Conservation (phyloP, 2,113 vertebrate genomes). For the Agapornis roseicollis region DNA sequence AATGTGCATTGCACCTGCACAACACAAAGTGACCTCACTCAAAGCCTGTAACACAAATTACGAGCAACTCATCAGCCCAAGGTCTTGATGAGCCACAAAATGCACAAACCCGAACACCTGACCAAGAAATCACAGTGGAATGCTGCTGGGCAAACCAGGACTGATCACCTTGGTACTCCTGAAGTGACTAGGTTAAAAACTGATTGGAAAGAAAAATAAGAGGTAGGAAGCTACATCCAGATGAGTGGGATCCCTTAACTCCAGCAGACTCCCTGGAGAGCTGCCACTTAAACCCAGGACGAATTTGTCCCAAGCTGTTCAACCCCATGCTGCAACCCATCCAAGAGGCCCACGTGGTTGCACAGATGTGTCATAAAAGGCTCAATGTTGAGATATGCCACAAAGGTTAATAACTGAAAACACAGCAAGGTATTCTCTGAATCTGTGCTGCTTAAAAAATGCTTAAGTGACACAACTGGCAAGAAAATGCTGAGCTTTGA, state of each 20-base stretch:
- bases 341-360: neutral
- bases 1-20: neutral
- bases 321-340: neutral
- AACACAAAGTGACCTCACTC: neutral
- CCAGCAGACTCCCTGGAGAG: neutral
- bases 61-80: fast-evolving
- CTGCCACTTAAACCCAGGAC: neutral
- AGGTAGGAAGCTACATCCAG: neutral
- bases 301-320: neutral
- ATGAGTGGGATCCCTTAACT: neutral
- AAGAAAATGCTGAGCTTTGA: conserved; percentile 14
- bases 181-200: neutral
- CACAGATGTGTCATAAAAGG: fast-evolving
- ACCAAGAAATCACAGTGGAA: neutral
- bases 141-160: neutral
- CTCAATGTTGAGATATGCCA: neutral
- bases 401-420: neutral
- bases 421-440: neutral
- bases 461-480: neutral
- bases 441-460: neutral
- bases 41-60: neutral
- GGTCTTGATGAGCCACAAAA: neutral
- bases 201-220: neutral
- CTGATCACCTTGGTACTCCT: too few species aligned
- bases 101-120: neutral